Base-by-base conservation (phyloP, 2,113 vertebrate species). In the Centrocercus urophasianus region DNA sequence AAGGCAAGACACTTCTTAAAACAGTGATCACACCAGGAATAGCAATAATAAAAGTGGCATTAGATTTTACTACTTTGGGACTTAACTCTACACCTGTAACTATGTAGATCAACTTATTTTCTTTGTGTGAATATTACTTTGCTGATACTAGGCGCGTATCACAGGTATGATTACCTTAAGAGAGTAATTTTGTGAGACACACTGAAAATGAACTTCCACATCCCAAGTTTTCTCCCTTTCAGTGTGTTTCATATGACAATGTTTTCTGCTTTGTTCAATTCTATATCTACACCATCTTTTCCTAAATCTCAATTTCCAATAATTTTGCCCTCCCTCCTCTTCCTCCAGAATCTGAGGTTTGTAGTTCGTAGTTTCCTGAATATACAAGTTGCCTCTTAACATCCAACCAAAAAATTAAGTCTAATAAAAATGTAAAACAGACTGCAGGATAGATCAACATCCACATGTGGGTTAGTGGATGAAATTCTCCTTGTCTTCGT, bases 351-450 rank as follows among this genome's bases (percentile, higher is more conserved):
- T 81, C 27, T 70, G 79, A 91, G 52, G n/a, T 75, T 65, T 94
- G 76, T 84, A 70, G 57, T 95, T 95, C 83, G 90, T 34, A 75
- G 10, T 56, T 96, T 96, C 79, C 93, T 88, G 83, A 78, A 74
- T 52, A 85, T 24, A 81, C 20, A 81, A 74, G 10, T 57, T 81
- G 43, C 57, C 52, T 90, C 65, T 61, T 64, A 74, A 64, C 19
- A 20, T 59, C 61, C 40, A 43, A 57, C 42, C 65, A 70, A 93
- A 94, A 81, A 81, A 61, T 89, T 36, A 72, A 67, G 47, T 45
- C 60, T 91, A 52, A 83, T n/a, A 63, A 88, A 91, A 94, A 30
- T 67, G 63, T 6, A 71, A 75, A 83, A 7, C 13, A 57, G 65
- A 45, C 34, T 67, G 74, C 15, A 88, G 61, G 47, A 57, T 18